phyloP scores from a whole-genome alignment of 2,888 invertebrate genomes.

The Slavum lentiscoides region DNA sequence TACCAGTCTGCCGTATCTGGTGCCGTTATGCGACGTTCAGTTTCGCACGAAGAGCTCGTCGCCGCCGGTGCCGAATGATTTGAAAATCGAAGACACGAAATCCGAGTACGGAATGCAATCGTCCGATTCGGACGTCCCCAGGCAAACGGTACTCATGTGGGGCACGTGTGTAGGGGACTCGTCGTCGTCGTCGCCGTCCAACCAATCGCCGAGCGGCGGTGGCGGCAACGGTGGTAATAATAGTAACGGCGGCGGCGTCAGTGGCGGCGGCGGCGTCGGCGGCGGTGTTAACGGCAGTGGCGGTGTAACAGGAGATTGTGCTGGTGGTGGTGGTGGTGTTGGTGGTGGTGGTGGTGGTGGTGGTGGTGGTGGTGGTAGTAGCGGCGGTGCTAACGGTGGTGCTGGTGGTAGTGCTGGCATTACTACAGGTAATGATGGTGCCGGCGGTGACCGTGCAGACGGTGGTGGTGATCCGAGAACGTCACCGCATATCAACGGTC shows the following conservation, averaged over 20 bases:
- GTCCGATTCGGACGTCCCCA: slow-evolving; percentile 64
- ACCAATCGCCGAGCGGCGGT: slow-evolving; percentile 58
- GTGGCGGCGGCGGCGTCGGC: slow-evolving; percentile 55
- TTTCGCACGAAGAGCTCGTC: slow-evolving; percentile 59
- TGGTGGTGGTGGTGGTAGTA: slow-evolving; percentile 59
- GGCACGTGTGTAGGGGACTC: slow-evolving; percentile 61
- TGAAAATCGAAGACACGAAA: slow-evolving; percentile 68
- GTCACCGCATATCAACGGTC: slow-evolving; percentile 56
- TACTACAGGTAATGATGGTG: slow-evolving; percentile 62
- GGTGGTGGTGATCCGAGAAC: slow-evolving; percentile 55
- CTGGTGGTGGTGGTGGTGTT: slow-evolving; percentile 58
- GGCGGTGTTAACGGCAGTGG: slow-evolving; percentile 63
- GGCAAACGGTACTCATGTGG: slow-evolving; percentile 95
- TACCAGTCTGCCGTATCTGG: slow-evolving; percentile 53
- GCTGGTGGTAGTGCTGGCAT: slow-evolving; percentile 64
- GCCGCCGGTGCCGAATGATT: slow-evolving; percentile 62
- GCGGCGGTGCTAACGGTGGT: slow-evolving; percentile 61
- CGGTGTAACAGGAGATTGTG: slow-evolving; percentile 56
- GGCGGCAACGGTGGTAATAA: slow-evolving; percentile 62
- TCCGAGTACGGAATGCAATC: slow-evolving; percentile 58
- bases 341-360: slow-evolving; percentile 57
- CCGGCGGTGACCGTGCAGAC: slow-evolving; percentile 63
- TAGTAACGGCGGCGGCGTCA: slow-evolving; percentile 64
- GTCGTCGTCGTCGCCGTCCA: slow-evolving; percentile 55
- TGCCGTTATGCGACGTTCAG: slow-evolving; percentile 56